Conservation (phyloP, 1,140 invertebrate species). For the Drosophila punjabiensis region DNA sequence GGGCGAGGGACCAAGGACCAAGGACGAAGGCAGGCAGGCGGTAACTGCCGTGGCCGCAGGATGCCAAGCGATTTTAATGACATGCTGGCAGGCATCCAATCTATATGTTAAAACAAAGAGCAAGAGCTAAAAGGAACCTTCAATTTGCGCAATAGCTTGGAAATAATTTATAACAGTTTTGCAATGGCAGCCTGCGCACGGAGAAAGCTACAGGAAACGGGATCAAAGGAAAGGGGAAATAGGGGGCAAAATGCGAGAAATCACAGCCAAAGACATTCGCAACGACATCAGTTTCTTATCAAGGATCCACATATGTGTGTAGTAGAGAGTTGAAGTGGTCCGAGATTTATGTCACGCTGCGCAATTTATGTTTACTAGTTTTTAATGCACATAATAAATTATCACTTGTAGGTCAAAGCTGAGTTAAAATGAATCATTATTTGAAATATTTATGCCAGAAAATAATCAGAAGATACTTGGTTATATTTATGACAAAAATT, state of each 20-base stretch:
- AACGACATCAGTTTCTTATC: conserved; percentile 34
- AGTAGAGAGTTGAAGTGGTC: background rate
- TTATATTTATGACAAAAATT: too few relatives aligned
- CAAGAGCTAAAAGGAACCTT: conserved; percentile 70
- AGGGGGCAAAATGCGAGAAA: background rate
- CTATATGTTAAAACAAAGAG: conserved; percentile 78
- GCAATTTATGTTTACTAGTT: conserved; percentile 9
- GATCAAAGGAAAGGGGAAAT: background rate
- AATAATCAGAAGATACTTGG: background rate
- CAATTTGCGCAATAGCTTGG: conserved; percentile 77
- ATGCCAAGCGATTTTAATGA: conserved; percentile 73
- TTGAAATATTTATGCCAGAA: background rate
- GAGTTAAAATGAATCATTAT: fast-evolving
- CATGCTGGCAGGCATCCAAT: conserved; percentile 68
- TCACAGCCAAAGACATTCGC: conserved; percentile 28
- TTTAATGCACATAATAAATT: background rate
- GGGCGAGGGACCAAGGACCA: conserved; percentile 4
- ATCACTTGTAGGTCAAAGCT: background rate
- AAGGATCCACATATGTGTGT: conserved; percentile 12
- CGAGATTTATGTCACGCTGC: background rate
- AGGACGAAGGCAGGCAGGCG: conserved; percentile 9
- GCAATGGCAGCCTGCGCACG: conserved; percentile 39
- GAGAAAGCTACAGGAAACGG: background rate
- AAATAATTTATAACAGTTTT: conserved; percentile 81
- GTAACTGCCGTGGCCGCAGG: conserved; percentile 32